phyloP scores from a whole-genome alignment of 2,888 invertebrate genomes.

The Ceramica pisi region DNA sequence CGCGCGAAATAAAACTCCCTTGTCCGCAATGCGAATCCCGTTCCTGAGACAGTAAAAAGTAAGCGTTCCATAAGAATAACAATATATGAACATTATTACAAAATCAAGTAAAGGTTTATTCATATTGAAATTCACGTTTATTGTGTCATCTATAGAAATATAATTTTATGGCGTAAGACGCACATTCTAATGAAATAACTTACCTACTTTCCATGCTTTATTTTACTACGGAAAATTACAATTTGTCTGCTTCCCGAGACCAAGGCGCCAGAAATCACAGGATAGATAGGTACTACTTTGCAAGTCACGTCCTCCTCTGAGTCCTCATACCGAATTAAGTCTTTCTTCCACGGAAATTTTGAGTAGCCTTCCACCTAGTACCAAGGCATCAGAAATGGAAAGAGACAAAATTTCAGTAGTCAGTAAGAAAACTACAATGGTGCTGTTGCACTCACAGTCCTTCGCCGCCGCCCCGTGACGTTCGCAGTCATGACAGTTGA shows the following conservation, averaged over 20 bases:
- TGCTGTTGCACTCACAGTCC: background rate
- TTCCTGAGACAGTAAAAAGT: no score
- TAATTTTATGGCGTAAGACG: background rate
- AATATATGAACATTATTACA: background rate
- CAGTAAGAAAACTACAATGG: background rate
- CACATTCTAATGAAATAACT: background rate
- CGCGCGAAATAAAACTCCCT: no score
- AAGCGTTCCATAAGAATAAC: background rate
- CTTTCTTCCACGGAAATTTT: constrained; percentile 26
- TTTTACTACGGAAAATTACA: constrained; percentile 44
- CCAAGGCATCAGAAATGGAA: constrained; percentile 10
- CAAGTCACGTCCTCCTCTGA: no score
- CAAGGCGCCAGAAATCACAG: constrained; percentile 9
- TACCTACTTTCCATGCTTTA: background rate
- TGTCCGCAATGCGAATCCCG: no score
- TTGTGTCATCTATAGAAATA: background rate
- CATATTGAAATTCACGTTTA: background rate
- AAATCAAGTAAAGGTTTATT: rapidly evolving
- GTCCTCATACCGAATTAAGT: background rate
- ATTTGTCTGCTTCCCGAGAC: constrained; percentile 29
- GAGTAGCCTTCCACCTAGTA: background rate
- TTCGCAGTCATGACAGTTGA: background rate
- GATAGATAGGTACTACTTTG: background rate
- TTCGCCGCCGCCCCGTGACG: background rate
- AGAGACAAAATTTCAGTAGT: background rate